Evolutionary conservation across 2,888 invertebrate species (phyloP), one percentile per base, ranked within the genome.

Genomic region (Meliscaeva auricollis): DNA sequence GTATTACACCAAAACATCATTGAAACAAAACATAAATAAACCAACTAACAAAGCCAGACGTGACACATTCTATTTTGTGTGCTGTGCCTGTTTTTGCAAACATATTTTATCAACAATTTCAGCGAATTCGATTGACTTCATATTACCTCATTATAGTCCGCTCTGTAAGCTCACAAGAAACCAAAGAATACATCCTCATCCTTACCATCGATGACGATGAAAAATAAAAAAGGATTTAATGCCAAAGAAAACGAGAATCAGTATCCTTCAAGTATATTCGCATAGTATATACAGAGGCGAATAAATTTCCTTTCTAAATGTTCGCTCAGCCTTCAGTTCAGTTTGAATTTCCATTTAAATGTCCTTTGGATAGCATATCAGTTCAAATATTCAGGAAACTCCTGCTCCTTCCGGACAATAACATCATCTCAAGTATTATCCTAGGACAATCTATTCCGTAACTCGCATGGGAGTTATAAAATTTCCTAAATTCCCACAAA

Each of bases 311-410:
- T 11, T 62, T 30, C 15, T 20, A 32, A 76, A 44, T 52, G 38
- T 74, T 38, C 30, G 35, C 38, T 41, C 56, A 41, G 48, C 48
- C 64, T 56, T 56, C 64, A 5, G 22, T 9, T 62, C 48, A 69
- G 73, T 80, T 73, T 81, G 76, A 85, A 80, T 80, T 81, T 85
- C 85, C 85, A 85, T 81, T 56, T 38, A 81, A 85, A 81, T 81
- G 48, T 56, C 73, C 66, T 69, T 62, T 60, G 62, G 62, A 76
- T 81, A 62, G 72, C 81, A 81, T 77, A 85, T 81, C 69, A 62
- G 69, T 81, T 85, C 56, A 81, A 77, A 85, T 85, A 85, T 85
- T 81, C 20, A 68, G 44, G 60, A 62, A 76, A 73, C 48, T 66
- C 60, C 17, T 20, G 11, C 56, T 56, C 56, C 41, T 54, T 62